Base-by-base conservation (phyloP, 2,888 invertebrate genomes). In the Imbricaverruca yamaguchii region DNA sequence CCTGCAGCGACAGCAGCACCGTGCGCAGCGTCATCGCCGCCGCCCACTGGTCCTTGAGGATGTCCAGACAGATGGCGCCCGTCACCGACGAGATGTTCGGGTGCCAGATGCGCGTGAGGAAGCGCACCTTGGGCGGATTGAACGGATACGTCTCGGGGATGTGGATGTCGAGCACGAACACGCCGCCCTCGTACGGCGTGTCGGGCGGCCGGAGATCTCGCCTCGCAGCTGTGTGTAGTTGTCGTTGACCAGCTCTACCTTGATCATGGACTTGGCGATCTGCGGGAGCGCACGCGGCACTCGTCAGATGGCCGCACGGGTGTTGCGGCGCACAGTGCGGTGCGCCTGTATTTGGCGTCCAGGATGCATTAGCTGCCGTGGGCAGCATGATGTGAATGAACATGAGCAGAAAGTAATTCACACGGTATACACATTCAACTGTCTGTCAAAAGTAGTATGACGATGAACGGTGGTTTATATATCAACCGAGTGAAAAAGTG, bases 61-160 rank as follows among this genome's bases (percentile, higher is more conserved):
- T 99, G 88, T 99, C 99, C 88, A 99, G 90, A 88, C 99, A 99
- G 86, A 99, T 98, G 80, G 97, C 97, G 82, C 96, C 96, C 0
- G 99, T 99, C 23, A 97, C 98, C 23, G 98, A 98, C 81, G 98
- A 98, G 86, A 99, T 97, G 89, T 99, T 99, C 81, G 99, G 99
- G 89, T 99, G 99, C 99, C 99, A 99, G 87, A 99, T 97, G 90
- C 94, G 96, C 83, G 98, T 99, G 85, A 94, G 91, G 89, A 99
- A 99, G 84, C 95, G 87, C 90, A 97, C 98, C 92, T 97, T 98
- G 80, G 99, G 99, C 84, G 99, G 99, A 90, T 97, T 97, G 88
- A 99, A 99, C 23, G 99, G 99, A 90, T 99, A 99, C 77, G 97
- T 96, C 88, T 98, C 98, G 85, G 99, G 98, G 84, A 99, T 96